Evolutionary conservation across 2,888 invertebrate species (phyloP), one percentile per base, ranked within the genome.

Genomic region (Falcaria lacertinaria): DNA sequence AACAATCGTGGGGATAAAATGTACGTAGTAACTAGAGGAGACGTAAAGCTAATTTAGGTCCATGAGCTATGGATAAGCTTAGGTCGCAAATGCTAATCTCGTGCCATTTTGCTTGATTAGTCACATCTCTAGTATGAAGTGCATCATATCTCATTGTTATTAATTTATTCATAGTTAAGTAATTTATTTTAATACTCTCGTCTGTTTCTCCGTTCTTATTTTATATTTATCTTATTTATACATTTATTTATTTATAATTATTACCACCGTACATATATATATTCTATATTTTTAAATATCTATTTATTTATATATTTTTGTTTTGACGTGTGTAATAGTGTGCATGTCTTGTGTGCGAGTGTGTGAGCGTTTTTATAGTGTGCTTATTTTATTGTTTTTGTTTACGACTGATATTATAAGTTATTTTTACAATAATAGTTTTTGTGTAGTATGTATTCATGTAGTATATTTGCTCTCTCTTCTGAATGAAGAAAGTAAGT

Each of bases 211-310:
- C 16, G 19, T 35, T 35, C 35, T 35, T 19, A 0, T 34, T 63
- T 44, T 60, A 54, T 58, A 52, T 64, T 54, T 52, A 54, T 38
- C 46, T 60, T 63, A 57, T 57, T 54, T 54, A 65, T 50, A 50
- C 46, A 54, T 55, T 39, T 60, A 45, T 57, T 22, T 64, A 45
- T 55, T 52, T 49, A 46, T 40, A 34, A 34, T 25, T 35, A 17
- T n/a, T 4, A 13, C 5, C 19, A 22, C 22, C 22, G 22, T 22
- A 4, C 19, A 41, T 52, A 34, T 47, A 16, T 47, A 38, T 52
- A 35, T 46, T 33, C 39, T 53, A 48, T 47, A 22, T 50, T 36
- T 48, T 34, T 50, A 45, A 48, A 44, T 38, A 39, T 34, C n/a
- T n/a, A n/a, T n/a, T n/a, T 47, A 42, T 45, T 39, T 52, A 33